Evolutionary conservation across 2,888 invertebrate genomes (phyloP), one percentile per base, ranked within the genome.

Genomic region (Coleophora deauratella): DNA sequence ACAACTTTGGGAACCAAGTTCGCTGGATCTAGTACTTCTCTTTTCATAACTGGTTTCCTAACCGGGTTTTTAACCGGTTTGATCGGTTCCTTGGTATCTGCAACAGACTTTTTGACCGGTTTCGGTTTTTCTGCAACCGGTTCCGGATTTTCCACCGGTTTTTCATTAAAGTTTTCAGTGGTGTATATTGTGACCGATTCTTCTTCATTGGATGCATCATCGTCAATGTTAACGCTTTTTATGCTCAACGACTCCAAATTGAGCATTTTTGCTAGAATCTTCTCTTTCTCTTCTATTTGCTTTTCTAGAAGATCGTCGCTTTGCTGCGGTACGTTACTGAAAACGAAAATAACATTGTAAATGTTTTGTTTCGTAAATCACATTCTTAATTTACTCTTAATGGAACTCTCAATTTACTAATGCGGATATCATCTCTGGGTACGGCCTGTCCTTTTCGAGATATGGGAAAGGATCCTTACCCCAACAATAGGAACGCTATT

Each of bases 271-370:
- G 91, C 91, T 10, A 93, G 70, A 13, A 91, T 87, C 64, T 90
- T 91, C 55, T 94, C 93, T 64, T 94, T 94, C 49, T 89, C 87
- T 62, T 90, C 91, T 33, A 94, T 91, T 50, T 93, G 91, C 51
- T 89, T 88, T 52, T 90, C 88, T 38, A 94, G 88, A 0, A 89
- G 87, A 3, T 90, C 90, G 66, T 90, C 91, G 56, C 87, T 77
- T 36, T 87, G 71, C 54, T 90, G 88, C 1, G 88, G 81, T 34
- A 84, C 59, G 50, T 87, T 71, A 33, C 86, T 86, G 66, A n/a
- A 70, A 70, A 38, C 12, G 41, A 27, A 57, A 31, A 30, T 36
- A 37, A 40, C 10, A 28, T 9, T 27, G 35, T 13, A 27, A 12
- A 33, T 35, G 14, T n/a, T n/a, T n/a, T n/a, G n/a, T n/a, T n/a